Conservation (phyloP, 2,888 invertebrate genomes). For the Agrochola litura region DNA sequence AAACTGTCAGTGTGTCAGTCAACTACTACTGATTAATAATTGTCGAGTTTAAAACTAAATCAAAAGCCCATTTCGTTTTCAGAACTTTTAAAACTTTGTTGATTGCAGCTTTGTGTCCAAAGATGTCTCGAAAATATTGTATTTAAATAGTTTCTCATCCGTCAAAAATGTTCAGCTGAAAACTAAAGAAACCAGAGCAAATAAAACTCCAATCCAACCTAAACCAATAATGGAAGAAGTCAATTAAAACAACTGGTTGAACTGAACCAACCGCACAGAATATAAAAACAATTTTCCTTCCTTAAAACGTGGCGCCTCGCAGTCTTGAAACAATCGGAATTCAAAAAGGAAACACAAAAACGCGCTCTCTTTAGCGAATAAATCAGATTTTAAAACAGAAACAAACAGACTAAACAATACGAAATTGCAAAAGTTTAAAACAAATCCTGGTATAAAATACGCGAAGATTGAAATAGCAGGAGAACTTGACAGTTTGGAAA, state of each 20-base stretch:
- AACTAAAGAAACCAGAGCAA: conserved; percentile 1
- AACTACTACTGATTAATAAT: background rate
- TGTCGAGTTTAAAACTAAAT: background rate
- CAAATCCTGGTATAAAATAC: conserved; percentile 67
- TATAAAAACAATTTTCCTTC: conserved; percentile 21
- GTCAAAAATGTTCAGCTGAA: background rate
- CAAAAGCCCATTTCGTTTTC: conserved; percentile 3
- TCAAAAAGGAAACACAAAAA: conserved; percentile 42
- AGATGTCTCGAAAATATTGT: too few relatives aligned
- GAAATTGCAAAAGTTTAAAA: conserved; percentile 75
- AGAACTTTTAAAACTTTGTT: background rate
- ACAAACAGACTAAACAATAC: conserved; percentile 69
- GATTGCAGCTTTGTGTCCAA: background rate
- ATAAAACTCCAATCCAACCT: background rate
- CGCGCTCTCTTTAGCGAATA: conserved; percentile 43
- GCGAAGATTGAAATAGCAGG: conserved; percentile 59
- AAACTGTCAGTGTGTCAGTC: background rate
- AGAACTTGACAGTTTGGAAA: conserved; percentile 60
- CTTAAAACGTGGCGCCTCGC: conserved; percentile 12
- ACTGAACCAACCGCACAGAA: conserved; percentile 10
- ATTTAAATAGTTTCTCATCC: background rate
- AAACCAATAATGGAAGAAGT: conserved; percentile 12
- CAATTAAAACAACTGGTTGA: conserved; percentile 8
- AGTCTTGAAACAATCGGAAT: conserved; percentile 41
- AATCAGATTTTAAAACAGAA: conserved; percentile 61